Conservation (phyloP, 2,888 invertebrate species). For the Onchidella celtica region DNA sequence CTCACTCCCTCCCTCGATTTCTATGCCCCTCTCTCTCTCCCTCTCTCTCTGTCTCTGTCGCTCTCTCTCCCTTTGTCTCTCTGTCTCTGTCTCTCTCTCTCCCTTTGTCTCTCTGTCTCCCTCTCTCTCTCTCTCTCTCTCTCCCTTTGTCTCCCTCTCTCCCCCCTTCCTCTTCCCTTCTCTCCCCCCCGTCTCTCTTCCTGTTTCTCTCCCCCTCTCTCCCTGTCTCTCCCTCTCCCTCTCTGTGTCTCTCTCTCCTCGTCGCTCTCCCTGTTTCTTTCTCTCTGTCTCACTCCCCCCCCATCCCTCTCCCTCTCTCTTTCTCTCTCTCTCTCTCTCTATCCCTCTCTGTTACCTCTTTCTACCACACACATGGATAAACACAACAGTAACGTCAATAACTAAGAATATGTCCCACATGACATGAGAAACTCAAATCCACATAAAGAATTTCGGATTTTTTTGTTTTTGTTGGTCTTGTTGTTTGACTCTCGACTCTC, state of each 20-base stretch:
- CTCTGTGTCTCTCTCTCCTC: not conserved
- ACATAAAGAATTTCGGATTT: too few relatives aligned
- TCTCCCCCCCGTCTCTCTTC: not conserved
- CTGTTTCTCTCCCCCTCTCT: not conserved
- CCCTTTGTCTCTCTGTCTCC: not conserved
- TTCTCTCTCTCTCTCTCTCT: not conserved
- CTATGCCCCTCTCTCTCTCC: conserved; percentile 6
- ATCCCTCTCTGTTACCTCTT: not conserved
- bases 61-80: conserved; percentile 7
- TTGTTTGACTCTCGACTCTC: too few relatives aligned
- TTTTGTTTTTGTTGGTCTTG: too few relatives aligned
- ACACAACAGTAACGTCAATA: not conserved
- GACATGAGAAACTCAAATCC: too few relatives aligned
- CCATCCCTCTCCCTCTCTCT: not conserved
- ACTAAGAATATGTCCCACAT: not conserved
- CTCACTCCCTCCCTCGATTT: too few relatives aligned
- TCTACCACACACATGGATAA: not conserved
- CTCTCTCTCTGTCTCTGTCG: conserved; percentile 23
- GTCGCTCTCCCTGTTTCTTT: not conserved
- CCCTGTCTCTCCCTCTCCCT: not conserved
- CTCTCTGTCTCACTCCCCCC: not conserved
- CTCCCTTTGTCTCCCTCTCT: not conserved
- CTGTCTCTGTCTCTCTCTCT: conserved; percentile 10
- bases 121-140: conserved; percentile 28
- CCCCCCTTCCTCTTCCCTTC: conserved; percentile 13